Percentiles rank a stretch among this genome's conserved stretches.
Conservation (phyloP, 2,888 invertebrate genomes). For the Slavum lentiscoides region DNA sequence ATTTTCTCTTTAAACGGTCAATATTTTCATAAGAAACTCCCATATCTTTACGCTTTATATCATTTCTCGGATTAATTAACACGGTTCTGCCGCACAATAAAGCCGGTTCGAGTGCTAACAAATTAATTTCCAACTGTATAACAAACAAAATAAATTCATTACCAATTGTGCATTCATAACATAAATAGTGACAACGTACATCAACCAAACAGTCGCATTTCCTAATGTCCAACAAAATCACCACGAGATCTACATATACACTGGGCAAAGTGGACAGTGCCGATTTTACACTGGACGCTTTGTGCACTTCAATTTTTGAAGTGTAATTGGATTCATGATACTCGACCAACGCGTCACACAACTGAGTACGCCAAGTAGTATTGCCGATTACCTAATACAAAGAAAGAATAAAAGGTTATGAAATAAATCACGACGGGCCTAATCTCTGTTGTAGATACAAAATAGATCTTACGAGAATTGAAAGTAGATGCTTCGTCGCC, state of each 20-base stretch:
- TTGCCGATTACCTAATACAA: constrained; percentile 31
- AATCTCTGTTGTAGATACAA: neutral
- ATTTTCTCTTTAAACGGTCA: constrained; percentile 32
- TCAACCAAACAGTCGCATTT: constrained; percentile 30
- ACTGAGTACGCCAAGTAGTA: constrained; percentile 11
- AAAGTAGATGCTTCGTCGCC: constrained; percentile 32
- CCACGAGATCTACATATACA: constrained; percentile 22
- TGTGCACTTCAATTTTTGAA: constrained; percentile 24
- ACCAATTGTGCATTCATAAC: neutral
- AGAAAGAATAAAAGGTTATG: too few relatives aligned
- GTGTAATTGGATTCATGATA: constrained; percentile 37
- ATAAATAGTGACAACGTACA: neutral
- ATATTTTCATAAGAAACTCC: constrained; percentile 43
- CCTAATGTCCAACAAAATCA: constrained; percentile 23
- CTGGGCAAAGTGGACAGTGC: constrained; percentile 9
- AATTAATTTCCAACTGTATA: constrained; percentile 25
- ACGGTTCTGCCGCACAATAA: constrained; percentile 41
- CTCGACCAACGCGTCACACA: constrained; percentile 27
- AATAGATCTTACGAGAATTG: constrained; percentile 22
- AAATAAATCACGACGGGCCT: too few relatives aligned
- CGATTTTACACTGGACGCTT: constrained; percentile 29
- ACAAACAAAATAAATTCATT: neutral
- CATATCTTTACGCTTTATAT: constrained; percentile 41
- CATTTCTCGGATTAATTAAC: constrained; percentile 36
- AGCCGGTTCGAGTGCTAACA: constrained; percentile 25